Evolutionary conservation across 2,113 vertebrate genomes (phyloP), one percentile per base, ranked within the genome.

Genomic region (Cyrtonyx montezumae): DNA sequence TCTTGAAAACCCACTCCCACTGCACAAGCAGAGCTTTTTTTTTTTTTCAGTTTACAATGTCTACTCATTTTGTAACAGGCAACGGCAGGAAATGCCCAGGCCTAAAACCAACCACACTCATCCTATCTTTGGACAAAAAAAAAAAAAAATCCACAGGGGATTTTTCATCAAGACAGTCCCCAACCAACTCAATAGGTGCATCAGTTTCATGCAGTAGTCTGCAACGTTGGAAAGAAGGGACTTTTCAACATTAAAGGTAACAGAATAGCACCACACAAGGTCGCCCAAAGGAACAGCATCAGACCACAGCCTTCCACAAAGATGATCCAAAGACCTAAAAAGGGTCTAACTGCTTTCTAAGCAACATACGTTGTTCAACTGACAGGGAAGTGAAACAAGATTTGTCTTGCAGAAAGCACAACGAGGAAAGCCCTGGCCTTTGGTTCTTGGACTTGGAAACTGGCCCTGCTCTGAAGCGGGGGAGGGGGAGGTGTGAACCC

Each of bases 111-210:
- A 85, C 65, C 61, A 65, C 79, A 93, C 21, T 26, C 80, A 68
- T 83, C 65, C 3, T 8, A 85, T 36, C 85, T 87, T 48, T 70
- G 11, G 63, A 63, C 19, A 5, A 62, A 70, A 79, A 79, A 56
- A 69, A 69, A 45, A 30, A 83, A 51, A 69, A 45, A 30, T 34
- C n/a, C 62, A 34, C 0, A 2, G 74, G 75, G 84, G 79, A 62
- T 81, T 95, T 96, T 94, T 75, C 69, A 88, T 61, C 40, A 92
- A 71, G 8, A 16, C 37, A 93, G 9, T 91, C 66, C 66, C 91
- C 23, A 2, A 3, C 13, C 65, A 84, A 46, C 10, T 4, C 26
- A 59, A 11, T 1, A 9, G 11, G 16, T 40, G 4, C 22, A 92
- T 66, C 58, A 37, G 25, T 70, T 88, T 86, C 49, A 68, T 6